Evolutionary conservation across 2,113 vertebrate genomes (phyloP).

Genomic region (Scopus umbretta): DNA sequence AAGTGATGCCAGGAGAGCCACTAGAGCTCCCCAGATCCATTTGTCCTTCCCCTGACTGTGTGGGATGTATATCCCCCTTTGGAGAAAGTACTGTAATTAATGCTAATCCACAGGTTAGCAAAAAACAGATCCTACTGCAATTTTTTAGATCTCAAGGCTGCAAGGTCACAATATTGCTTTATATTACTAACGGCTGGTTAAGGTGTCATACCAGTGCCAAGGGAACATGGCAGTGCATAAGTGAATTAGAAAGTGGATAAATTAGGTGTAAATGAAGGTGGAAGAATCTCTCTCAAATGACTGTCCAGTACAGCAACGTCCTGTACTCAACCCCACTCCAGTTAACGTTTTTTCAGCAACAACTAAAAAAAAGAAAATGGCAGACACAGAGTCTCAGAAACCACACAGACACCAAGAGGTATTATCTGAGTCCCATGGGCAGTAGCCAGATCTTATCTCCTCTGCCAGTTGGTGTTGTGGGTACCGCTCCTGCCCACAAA

Average conservation of each 20-base stretch:
- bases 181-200: neutral
- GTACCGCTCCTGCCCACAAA: neutral
- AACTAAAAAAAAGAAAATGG: neutral
- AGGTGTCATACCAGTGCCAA: neutral
- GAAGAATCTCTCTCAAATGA: neutral
- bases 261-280: neutral
- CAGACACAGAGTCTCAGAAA: neutral
- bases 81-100: neutral
- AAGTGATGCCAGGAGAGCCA: neutral
- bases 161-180: neutral
- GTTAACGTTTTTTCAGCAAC: neutral
- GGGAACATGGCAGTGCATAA: neutral
- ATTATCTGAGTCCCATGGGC: neutral
- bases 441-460: neutral
- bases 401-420: neutral
- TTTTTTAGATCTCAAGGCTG: neutral
- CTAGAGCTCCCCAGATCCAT: neutral
- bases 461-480: rapidly evolving
- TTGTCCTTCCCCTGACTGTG: neutral
- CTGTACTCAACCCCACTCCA: neutral
- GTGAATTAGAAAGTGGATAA: neutral
- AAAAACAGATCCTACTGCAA: neutral
- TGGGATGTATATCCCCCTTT: neutral
- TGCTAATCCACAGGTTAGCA: neutral
- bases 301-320: neutral